Percentiles rank a stretch among this genome's conserved stretches.
Conservation (phyloP, 1,140 invertebrate species). For the Lycorma delicatula region DNA sequence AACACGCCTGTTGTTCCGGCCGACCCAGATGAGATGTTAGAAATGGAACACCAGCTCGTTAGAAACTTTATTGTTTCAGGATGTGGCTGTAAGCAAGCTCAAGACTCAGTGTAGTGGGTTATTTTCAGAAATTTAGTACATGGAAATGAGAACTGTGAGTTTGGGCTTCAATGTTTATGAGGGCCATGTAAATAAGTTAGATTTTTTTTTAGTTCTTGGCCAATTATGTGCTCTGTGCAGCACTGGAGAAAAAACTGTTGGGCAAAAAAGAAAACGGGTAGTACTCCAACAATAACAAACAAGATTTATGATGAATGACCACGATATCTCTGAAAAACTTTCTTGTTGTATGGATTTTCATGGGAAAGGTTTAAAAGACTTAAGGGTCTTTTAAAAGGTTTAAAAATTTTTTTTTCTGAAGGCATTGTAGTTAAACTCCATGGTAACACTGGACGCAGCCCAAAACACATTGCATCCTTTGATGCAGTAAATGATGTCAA, state of each 20-base stretch:
- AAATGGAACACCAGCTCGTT: neutral
- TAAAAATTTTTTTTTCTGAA: slow-evolving; percentile 5
- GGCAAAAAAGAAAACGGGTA: neutral
- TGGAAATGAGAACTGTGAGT: neutral
- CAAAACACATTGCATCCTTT: neutral
- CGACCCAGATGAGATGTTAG: neutral
- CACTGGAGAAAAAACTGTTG: neutral
- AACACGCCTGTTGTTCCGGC: neutral
- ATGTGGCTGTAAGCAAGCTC: neutral
- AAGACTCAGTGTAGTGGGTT: neutral
- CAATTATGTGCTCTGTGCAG: neutral
- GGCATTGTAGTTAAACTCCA: slow-evolving; percentile 2
- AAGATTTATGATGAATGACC: neutral
- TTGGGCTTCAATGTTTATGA: neutral
- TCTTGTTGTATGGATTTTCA: neutral
- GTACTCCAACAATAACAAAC: neutral
- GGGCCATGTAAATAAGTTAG: neutral
- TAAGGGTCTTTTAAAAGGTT: too few species aligned
- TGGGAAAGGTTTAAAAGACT: slow-evolving; percentile 13
- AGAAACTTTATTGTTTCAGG: neutral
- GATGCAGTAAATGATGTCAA: slow-evolving; percentile 4
- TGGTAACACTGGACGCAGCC: slow-evolving; percentile 8
- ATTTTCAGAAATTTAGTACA: neutral
- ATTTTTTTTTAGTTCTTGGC: neutral
- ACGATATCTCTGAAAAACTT: slow-evolving; percentile 3